These are phyloP conservation scores for Recurvirostra avosetta DNA, from an alignment of 2,113 vertebrate genomes.

Conservation along the genomic window DNA sequence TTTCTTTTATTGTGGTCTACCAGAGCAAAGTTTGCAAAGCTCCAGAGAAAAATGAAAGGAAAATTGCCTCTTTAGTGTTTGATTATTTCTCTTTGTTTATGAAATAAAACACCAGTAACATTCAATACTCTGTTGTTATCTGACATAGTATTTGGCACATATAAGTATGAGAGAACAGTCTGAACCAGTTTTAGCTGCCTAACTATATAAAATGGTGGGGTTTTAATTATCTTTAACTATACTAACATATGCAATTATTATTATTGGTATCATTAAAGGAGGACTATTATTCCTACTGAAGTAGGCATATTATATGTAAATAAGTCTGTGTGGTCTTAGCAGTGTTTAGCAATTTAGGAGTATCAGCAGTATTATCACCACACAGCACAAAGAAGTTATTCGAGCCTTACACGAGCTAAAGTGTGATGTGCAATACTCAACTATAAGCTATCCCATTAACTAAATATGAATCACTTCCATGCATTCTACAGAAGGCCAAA, in stretches of 20 bases:
- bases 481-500: background rate
- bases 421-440: background rate
- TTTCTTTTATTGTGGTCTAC: background rate
- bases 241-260: background rate
- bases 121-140: background rate
- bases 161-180: background rate
- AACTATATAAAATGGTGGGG: background rate
- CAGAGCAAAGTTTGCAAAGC: background rate
- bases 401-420: background rate
- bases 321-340: background rate
- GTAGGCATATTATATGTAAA: background rate
- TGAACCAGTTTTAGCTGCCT: background rate
- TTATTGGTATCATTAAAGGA: background rate
- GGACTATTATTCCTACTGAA: background rate
- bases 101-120: background rate
- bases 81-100: background rate
- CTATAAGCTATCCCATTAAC: background rate
- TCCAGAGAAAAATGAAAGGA: background rate
- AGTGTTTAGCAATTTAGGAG: background rate
- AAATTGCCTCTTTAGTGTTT: background rate
- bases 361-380: background rate
- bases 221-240: background rate
- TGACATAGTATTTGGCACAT: background rate
- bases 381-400: background rate
- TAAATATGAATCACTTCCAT: background rate